phyloP scores from a whole-genome alignment of 2,797 vertebrate genomes.

The Diplodus sargus region DNA sequence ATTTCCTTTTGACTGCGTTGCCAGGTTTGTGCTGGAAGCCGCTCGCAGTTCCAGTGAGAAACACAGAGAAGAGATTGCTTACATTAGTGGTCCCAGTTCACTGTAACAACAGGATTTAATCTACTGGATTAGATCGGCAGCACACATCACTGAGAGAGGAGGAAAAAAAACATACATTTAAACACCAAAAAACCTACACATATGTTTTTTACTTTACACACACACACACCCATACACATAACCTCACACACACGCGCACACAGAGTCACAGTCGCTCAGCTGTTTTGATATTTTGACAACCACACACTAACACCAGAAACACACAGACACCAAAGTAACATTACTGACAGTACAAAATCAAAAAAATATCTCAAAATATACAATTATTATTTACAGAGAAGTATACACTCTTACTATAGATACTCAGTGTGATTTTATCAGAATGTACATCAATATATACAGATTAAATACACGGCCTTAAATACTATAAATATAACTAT shows the following conservation, averaged over 20 bases:
- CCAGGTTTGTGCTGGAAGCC: constrained; percentile 63
- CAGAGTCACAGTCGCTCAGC: constrained; percentile 43
- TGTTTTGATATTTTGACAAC: constrained; percentile 58
- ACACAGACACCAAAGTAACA: constrained; percentile 78
- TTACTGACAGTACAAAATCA: constrained; percentile 83
- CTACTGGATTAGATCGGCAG: constrained; percentile 75
- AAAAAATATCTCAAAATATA: constrained; percentile 86
- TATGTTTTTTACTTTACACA: constrained; percentile 57
- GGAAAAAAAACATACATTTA: constrained; percentile 69
- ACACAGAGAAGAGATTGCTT: constrained; percentile 65
- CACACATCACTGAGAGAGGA: constrained; percentile 79
- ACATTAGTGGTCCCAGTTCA: constrained; percentile 69
- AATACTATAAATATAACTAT: constrained; percentile 86
- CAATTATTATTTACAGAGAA: constrained; percentile 85
- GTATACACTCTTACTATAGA: constrained; percentile 82
- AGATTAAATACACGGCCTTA: constrained; percentile 81
- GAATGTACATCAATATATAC: constrained; percentile 87
- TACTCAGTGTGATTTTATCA: constrained; percentile 80
- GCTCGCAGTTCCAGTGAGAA: constrained; percentile 58
- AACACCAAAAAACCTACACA: constrained; percentile 75
- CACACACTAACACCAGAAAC: constrained; percentile 74
- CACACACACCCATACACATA: constrained; percentile 15
- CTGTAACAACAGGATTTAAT: constrained; percentile 63
- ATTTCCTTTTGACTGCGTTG: constrained; percentile 60
- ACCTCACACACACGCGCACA: constrained; percentile 4